These are phyloP conservation scores for Corvus hawaiiensis DNA, from an alignment of 2,113 vertebrate species.

Conservation along the genomic window DNA sequence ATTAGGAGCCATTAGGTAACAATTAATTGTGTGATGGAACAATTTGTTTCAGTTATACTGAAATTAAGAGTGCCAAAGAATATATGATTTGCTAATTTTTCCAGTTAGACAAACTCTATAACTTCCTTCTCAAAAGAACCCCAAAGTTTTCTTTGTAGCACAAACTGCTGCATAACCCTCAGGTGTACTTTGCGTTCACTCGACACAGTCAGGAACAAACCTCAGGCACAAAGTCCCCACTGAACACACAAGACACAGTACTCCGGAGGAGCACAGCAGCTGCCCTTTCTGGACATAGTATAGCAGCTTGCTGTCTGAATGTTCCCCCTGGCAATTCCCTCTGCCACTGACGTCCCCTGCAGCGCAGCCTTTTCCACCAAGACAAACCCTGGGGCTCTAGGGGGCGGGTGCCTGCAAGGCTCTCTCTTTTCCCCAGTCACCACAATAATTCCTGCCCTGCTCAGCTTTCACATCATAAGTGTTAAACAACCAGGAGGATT, in stretches of 20 bases:
- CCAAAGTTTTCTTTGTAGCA: not conserved
- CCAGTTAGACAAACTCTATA: not conserved
- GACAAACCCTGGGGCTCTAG: fast-evolving
- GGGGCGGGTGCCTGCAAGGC: fast-evolving
- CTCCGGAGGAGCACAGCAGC: not conserved
- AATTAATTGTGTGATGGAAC: not conserved
- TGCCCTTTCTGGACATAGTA: not conserved
- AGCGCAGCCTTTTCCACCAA: not conserved
- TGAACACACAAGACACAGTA: not conserved
- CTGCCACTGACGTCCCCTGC: not conserved
- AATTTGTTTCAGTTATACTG: not conserved
- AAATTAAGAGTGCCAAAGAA: not conserved
- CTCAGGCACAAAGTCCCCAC: not conserved
- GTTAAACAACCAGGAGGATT: not conserved
- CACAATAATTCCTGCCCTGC: not conserved
- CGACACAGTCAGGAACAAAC: not conserved
- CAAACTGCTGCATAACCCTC: not conserved
- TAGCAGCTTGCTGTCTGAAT: not conserved
- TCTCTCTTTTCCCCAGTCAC: not conserved
- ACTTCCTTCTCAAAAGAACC: not conserved
- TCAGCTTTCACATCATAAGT: not conserved
- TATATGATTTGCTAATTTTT: not conserved
- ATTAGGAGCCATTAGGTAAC: not conserved
- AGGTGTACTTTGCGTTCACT: not conserved
- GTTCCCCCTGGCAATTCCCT: not conserved